phyloP scores from a whole-genome alignment of 1,140 invertebrate species.

The Sinonovacula constricta region DNA sequence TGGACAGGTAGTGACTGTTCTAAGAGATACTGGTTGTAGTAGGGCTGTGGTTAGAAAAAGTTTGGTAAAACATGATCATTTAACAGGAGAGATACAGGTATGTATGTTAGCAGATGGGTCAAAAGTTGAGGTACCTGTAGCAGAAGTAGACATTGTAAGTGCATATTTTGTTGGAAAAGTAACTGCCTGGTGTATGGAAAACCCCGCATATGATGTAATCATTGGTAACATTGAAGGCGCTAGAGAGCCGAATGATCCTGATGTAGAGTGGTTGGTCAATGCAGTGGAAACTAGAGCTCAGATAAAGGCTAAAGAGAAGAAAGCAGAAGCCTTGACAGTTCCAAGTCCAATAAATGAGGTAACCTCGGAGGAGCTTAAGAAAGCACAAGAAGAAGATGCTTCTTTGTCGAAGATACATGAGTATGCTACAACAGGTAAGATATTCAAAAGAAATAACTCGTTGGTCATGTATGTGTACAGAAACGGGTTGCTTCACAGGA shows the following conservation, averaged over 20 bases:
- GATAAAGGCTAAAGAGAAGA: not conserved
- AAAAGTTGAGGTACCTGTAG: not conserved
- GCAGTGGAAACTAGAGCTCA: not conserved
- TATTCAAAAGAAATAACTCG: not conserved
- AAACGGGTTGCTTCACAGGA: not conserved
- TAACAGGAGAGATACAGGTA: not conserved
- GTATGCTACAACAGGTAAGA: not conserved
- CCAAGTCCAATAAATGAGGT: not conserved
- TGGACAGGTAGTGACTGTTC: conserved; percentile 2
- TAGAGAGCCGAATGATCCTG: not conserved
- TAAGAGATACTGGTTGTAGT: conserved; percentile 38
- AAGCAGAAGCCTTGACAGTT: too few relatives aligned
- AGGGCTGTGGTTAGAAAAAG: not conserved
- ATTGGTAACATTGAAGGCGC: conserved; percentile 25
- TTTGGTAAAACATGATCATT: not conserved
- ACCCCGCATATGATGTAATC: conserved; percentile 25
- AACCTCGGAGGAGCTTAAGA: not conserved
- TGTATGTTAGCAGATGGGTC: conserved; percentile 3
- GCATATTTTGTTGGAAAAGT: not conserved
- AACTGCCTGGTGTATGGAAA: conserved; percentile 5
- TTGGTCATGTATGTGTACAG: not conserved
- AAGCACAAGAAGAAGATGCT: not conserved
- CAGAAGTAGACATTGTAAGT: not conserved
- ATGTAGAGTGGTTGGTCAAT: not conserved
- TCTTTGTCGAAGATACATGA: not conserved